Evolutionary conservation across 2,113 vertebrate species (phyloP).

Genomic region (Myxocyprinus asiaticus): DNA sequence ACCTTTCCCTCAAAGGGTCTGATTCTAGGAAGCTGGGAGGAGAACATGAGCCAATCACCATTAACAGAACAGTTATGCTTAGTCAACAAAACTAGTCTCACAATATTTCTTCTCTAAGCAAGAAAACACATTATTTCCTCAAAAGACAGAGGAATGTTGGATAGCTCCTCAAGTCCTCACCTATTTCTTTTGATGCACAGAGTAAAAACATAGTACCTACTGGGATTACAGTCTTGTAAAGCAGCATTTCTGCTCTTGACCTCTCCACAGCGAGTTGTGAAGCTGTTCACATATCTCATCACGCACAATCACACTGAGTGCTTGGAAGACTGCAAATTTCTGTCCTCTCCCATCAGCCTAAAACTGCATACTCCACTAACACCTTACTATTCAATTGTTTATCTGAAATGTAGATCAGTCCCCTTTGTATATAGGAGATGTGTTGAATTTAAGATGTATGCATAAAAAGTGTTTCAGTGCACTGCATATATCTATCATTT

Average conservation of each 20-base stretch:
- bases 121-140: neutral
- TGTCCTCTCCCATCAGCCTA: neutral
- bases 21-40: conserved; percentile 12
- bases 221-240: too few species aligned
- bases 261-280: conserved; percentile 1
- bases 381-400: neutral
- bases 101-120: neutral
- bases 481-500: too few species aligned
- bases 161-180: neutral
- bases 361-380: neutral
- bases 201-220: too few species aligned
- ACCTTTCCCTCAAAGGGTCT: conserved; percentile 11
- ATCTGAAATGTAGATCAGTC: neutral
- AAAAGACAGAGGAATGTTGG: neutral
- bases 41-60: neutral
- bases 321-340: neutral
- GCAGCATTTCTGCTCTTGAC: neutral
- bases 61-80: conserved; percentile 8
- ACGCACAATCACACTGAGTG: neutral
- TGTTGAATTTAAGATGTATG: too few species aligned
- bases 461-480: too few species aligned
- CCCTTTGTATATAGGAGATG: neutral
- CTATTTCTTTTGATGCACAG: neutral
- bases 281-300: neutral
- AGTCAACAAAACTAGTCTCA: too few species aligned